Evolutionary conservation across 1,140 invertebrate species (phyloP), one percentile per base, ranked within the genome.

Genomic region (Caenorhabditis remanei): DNA sequence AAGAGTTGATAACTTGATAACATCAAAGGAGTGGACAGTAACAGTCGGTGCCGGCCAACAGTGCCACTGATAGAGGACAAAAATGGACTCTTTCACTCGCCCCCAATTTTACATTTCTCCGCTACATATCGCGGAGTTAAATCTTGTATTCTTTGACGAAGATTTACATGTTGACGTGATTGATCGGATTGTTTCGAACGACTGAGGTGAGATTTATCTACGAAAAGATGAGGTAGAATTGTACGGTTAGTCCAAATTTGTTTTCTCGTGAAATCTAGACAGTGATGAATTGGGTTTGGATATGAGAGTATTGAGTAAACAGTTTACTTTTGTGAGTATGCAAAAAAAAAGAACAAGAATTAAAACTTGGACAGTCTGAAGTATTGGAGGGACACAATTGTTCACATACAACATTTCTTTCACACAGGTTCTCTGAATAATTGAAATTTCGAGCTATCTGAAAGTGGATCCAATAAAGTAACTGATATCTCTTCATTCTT

Each of bases 1-100:
- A 58, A 58, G 56, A 63, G n/a, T 11, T 32, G 61, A 63, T 11
- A 32, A 13, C 24, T 32, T 71, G 65, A 71, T 71, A 71, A 71
- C 65, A 32, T n/a, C 41, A 46, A 19, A 65, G 32, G 13, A 71
- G 65, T 71, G 65, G 65, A 71, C 65, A 71, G 65, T 71, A 71
- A 71, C 65, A 71, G 65, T 71, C 65, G 24, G 65, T 71, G 65
- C 65, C 65, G 65, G 65, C 65, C 65, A 71, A 21, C 65, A 71
- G 65, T 71, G 65, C 65, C 65, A 71, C 65, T 71, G 65, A 71
- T 71, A 71, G 65, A 71, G 41, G 19, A 63, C 16, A 53, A 61
- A 9, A 61, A 71, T 71, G 65, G 65, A 48, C 65, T 46, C 65
- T 63, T 32, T 32, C 24, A n/a, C 40, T 46, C 41, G 24, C 24